Evolutionary conservation across 2,797 vertebrate species (phyloP).

Genomic region (Clarias pachynema): DNA sequence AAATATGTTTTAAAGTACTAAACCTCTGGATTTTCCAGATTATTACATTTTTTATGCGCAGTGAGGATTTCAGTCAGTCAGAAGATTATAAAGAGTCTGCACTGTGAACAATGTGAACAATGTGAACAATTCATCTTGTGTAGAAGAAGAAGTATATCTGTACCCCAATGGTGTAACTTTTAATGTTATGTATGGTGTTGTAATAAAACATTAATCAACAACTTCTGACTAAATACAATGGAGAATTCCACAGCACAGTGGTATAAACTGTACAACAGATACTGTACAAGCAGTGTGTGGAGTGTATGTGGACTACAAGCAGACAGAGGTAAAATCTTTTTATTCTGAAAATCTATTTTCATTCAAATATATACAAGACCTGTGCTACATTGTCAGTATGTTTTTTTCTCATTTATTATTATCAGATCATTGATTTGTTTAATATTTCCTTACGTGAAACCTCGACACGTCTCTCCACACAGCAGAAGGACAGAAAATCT

Average conservation of each 20-base stretch:
- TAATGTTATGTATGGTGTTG: not conserved
- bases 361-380: not conserved
- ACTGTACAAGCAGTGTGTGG: not conserved
- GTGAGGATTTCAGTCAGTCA: too few species aligned
- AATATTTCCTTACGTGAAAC: not conserved
- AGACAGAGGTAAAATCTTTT: too few species aligned
- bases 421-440: not conserved
- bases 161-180: not conserved
- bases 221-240: not conserved
- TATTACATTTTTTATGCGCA: not conserved
- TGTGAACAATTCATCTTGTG: not conserved
- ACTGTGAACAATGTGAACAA: not conserved
- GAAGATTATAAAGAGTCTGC: too few species aligned
- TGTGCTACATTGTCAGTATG: not conserved
- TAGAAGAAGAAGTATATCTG: not conserved
- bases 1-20: not conserved
- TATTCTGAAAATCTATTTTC: not conserved
- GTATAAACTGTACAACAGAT: not conserved
- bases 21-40: not conserved
- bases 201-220: not conserved
- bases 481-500: slow-evolving; percentile 1
- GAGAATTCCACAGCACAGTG: not conserved
- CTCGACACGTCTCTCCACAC: not conserved
- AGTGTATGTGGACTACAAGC: too few species aligned
- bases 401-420: not conserved